These are phyloP conservation scores for Poeciliopsis turneri DNA, from an alignment of 2,797 vertebrate species.

Conservation along the genomic window DNA sequence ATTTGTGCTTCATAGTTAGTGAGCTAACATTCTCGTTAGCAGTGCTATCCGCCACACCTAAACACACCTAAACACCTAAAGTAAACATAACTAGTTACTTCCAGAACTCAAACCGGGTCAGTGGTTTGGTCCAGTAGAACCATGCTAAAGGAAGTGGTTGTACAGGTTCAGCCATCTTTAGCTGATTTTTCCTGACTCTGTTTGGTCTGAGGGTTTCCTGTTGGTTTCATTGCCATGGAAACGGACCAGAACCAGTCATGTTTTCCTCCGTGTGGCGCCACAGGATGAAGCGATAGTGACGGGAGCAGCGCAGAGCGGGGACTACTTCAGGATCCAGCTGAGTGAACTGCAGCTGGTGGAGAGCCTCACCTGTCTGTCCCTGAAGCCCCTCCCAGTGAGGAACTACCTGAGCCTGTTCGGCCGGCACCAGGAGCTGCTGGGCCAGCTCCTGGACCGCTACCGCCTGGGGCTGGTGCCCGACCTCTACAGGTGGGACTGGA, in stretches of 20 bases:
- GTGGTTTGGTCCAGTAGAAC: too few species aligned
- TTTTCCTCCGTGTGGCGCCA: not conserved
- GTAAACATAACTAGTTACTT: too few species aligned
- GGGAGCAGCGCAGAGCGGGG: constrained; percentile 77
- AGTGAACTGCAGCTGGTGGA: constrained; percentile 82
- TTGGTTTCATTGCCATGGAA: not conserved
- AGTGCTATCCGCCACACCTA: too few species aligned
- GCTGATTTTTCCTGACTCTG: not conserved
- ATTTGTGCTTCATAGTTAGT: too few species aligned
- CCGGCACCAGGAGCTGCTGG: constrained; percentile 90
- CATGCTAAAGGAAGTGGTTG: too few species aligned
- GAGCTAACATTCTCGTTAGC: too few species aligned
- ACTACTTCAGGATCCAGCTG: constrained; percentile 89
- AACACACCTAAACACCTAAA: too few species aligned
- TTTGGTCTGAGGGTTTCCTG: not conserved
- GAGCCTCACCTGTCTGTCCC: constrained; percentile 88
- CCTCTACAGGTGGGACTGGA: constrained; percentile 86
- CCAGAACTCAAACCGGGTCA: too few species aligned
- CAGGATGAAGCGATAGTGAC: constrained; percentile 85
- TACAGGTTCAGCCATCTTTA: too few species aligned
- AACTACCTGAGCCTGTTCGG: constrained; percentile 89
- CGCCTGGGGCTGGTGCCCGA: constrained; percentile 80
- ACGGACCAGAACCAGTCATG: not conserved
- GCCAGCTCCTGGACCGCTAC: constrained; percentile 82
- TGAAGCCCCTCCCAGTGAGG: constrained; percentile 82